Percentiles rank a stretch among this genome's conserved stretches.
phyloP scores from a whole-genome alignment of 2,113 vertebrate species.

The Actenoides hombroni region DNA sequence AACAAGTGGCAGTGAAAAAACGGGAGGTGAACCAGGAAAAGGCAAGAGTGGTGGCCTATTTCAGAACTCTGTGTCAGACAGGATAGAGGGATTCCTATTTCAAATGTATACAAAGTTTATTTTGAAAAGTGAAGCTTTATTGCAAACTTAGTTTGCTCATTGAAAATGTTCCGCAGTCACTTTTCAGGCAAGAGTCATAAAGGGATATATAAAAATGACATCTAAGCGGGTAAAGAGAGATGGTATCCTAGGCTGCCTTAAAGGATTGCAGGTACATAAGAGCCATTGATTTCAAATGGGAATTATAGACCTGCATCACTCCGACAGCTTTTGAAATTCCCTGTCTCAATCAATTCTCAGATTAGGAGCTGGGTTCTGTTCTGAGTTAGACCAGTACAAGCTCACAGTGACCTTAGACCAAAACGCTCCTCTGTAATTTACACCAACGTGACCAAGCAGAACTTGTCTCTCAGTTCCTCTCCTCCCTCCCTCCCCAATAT shows the following conservation, averaged over 20 bases:
- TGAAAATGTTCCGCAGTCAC: conserved; percentile 43
- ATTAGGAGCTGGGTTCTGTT: neutral
- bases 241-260: neutral
- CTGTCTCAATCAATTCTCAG: neutral
- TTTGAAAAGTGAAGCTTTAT: conserved; percentile 71
- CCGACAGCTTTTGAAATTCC: neutral
- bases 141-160: conserved; percentile 71
- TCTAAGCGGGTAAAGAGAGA: neutral
- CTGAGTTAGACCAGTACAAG: neutral
- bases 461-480: neutral
- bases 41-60: conserved; percentile 66
- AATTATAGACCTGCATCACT: neutral
- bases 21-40: conserved; percentile 69
- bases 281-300: neutral
- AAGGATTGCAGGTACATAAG: neutral
- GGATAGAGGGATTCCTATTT: conserved; percentile 67
- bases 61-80: conserved; percentile 58
- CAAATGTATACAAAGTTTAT: conserved; percentile 60
- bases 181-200: conserved; percentile 9
- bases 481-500: neutral
- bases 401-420: neutral
- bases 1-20: neutral
- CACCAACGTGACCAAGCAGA: neutral
- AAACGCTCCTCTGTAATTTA: neutral
- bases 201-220: neutral